Base-by-base conservation (phyloP, 2,797 vertebrate species). In the Potorous gilbertii region DNA sequence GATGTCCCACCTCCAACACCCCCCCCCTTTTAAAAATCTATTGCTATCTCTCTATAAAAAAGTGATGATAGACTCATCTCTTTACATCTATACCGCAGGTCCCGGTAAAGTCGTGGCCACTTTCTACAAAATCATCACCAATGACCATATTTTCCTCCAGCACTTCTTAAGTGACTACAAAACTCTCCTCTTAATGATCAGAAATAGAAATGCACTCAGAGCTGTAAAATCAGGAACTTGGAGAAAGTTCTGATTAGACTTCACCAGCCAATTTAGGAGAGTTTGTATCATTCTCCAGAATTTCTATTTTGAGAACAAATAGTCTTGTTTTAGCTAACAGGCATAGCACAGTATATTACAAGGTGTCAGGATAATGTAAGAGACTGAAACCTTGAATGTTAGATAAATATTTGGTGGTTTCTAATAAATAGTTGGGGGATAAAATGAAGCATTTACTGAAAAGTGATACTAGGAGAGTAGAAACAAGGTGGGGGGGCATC, bases 341-440 rank as follows among this genome's bases (percentile, higher is more conserved):
- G 93, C 87, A 90, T 50, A 34, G 56, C 28, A 93, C 57, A 90
- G 28, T 50, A 95, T 27, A 56, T 93, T 10, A 40, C 74, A 87
- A 59, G 66, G 55, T 92, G 87, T 94, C 92, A 95, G 55, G 31
- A 55, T 96, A 94, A 40, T 92, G 54, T 92, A 91, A 92, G 96
- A 94, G 56, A 96, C 93, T 96, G 66, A 91, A 95, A 18, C 89
- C 52, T 91, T 91, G 56, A 93, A 90, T 59, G 90, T 50, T 97
- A 62, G 92, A 96, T 89, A 97, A 94, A 12, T 93, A 94, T 94
- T 96, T 97, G 89, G 92, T 92, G 59, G 52, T 55, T 94, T 92
- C 55, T 90, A 93, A 97, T 94, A 96, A 95, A 97, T 97, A 94
- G 95, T 96, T 96, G 94, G 90, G 90, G 40, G 11, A 66, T 52